Evolutionary conservation across 2,888 invertebrate species (phyloP), one percentile per base, ranked within the genome.

Genomic region (Rutpela maculata): DNA sequence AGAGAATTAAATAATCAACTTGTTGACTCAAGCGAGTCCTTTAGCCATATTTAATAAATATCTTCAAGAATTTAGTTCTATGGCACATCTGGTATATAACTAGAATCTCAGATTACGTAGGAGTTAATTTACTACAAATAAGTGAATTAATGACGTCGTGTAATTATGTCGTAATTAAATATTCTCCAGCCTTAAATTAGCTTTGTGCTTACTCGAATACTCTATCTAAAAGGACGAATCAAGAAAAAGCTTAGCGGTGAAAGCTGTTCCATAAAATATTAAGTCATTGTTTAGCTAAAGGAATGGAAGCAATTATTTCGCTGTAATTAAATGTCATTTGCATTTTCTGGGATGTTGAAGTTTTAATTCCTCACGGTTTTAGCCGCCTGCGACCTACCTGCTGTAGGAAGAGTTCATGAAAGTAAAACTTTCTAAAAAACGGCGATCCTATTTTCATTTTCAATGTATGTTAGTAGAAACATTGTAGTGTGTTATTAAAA

Each of bases 271-370:
- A 15, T 59, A 59, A 22, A 59, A 59, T 59, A 22, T 19, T 59
- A 22, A 11, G 18, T 18, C 59, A 22, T 59, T 59, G 18, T 59
- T 59, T 22, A 59, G 59, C 11, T 12, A 18, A 59, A 59, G 59
- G 18, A 59, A 50, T 50, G 50, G 50, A 59, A 59, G 18, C 22
- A 59, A 59, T 59, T 59, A 59, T 19, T 11, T 59, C 12, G 18
- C 59, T 18, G 59, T 59, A 59, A 59, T 59, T 59, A 59, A 18
- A 59, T 59, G 59, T 59, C 59, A 59, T 59, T 59, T 59, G 59
- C 59, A 59, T 59, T 59, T 59, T 22, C 22, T 59, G 22, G 18
- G 19, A 18, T 1, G 59, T 11, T 22, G 11, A 15, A 59, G 11
- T 19, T 18, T 59, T 22, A 59, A 59, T 59, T 59, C 59, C 7